phyloP scores from a whole-genome alignment of 2,797 vertebrate genomes.

The Gastrophryne carolinensis region DNA sequence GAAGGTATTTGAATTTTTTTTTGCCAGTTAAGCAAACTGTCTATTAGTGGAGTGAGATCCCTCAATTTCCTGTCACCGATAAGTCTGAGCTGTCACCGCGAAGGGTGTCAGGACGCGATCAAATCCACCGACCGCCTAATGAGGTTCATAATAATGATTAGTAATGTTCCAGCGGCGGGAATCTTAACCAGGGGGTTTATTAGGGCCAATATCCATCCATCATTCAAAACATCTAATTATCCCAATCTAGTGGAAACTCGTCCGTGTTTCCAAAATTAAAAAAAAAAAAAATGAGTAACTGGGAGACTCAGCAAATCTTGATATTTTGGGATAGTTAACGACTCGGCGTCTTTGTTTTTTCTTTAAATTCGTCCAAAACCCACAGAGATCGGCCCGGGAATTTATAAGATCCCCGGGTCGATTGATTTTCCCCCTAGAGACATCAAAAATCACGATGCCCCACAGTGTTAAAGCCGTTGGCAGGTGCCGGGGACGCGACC shows the following conservation, averaged over 20 bases:
- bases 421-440: no score
- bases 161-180: not conserved
- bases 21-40: slow-evolving; percentile 16
- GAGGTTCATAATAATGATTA: slow-evolving; percentile 22
- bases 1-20: not conserved
- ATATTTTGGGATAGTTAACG: no score
- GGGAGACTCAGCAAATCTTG: no score
- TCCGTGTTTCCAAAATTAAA: not conserved
- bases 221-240: slow-evolving; percentile 11
- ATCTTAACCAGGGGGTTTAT: not conserved
- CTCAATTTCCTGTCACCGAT: not conserved
- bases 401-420: no score
- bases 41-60: not conserved
- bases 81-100: not conserved
- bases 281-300: not conserved
- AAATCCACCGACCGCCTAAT: slow-evolving; percentile 6
- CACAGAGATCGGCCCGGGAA: no score
- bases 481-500: no score
- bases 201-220: slow-evolving; percentile 32
- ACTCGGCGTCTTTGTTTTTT: not conserved
- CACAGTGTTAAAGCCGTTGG: no score
- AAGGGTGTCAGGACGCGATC: not conserved
- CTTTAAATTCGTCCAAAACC: no score
- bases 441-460: no score
- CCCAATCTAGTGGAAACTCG: not conserved